These are phyloP conservation scores for Enchytraeus crypticus DNA, from an alignment of 2,888 invertebrate genomes.

Conservation along the genomic window DNA sequence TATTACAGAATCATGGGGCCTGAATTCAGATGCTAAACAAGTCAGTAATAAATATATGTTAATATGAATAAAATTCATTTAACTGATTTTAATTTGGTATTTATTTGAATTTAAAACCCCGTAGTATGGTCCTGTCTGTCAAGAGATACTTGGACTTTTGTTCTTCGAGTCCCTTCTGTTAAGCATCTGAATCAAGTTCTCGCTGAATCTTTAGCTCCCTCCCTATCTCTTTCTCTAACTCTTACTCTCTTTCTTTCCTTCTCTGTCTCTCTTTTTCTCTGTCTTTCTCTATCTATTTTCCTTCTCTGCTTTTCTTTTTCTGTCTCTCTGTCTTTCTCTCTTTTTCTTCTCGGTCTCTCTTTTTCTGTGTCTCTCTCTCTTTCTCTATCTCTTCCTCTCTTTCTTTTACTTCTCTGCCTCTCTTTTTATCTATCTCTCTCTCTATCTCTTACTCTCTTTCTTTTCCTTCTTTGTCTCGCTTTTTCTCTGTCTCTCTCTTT, in stretches of 20 bases:
- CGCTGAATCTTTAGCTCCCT: conserved; percentile 13
- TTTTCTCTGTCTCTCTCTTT: too few relatives aligned
- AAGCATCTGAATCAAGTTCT: conserved; percentile 20
- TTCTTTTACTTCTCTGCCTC: not conserved
- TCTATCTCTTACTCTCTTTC: conserved; percentile 7
- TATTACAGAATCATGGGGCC: too few relatives aligned
- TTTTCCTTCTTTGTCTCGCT: too few relatives aligned
- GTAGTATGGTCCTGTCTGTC: too few relatives aligned
- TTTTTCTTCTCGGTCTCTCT: not conserved
- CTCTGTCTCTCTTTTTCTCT: not conserved
- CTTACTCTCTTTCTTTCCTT: conserved; percentile 5
- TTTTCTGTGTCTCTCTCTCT: not conserved
- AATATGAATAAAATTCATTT: too few relatives aligned
- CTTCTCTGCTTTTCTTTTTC: not conserved
- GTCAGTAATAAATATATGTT: too few relatives aligned
- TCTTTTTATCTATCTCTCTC: conserved; percentile 3
- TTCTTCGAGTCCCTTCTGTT: conserved; percentile 12
- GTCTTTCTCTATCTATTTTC: not conserved
- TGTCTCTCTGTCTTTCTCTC: not conserved
- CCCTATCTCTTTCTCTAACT: conserved; percentile 2
- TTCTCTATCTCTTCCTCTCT: not conserved
- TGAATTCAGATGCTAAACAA: too few relatives aligned
- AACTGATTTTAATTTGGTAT: too few relatives aligned
- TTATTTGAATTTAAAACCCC: too few relatives aligned
- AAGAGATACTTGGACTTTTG: too few relatives aligned